Conservation (phyloP, 2,113 vertebrate species). For the Neoarius graeffei region DNA sequence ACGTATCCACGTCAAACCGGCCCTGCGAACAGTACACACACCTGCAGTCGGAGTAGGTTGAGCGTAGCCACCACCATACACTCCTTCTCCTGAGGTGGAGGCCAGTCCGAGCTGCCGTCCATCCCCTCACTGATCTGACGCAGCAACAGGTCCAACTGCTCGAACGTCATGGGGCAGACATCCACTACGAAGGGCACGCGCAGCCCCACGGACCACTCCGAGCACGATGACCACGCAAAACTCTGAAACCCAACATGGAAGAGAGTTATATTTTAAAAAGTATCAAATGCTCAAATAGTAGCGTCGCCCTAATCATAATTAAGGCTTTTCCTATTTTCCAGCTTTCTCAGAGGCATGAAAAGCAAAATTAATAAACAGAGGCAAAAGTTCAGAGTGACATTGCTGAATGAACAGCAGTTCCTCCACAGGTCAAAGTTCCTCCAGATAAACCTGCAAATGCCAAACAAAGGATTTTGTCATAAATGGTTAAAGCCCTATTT, state of each 20-base stretch:
- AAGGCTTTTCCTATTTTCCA: not conserved
- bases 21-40: slow-evolving; percentile 50
- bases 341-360: not conserved
- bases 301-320: no score
- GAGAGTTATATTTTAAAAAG: not conserved
- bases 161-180: slow-evolving; percentile 92
- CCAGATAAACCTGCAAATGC: no score
- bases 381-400: no score
- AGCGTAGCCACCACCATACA: slow-evolving; percentile 94
- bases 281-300: not conserved
- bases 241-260: slow-evolving; percentile 60
- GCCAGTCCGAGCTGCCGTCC: slow-evolving; percentile 97
- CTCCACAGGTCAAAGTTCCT: no score
- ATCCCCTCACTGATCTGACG: slow-evolving; percentile 95
- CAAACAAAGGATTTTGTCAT: no score
- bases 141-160: slow-evolving; percentile 92
- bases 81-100: slow-evolving; percentile 94
- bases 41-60: slow-evolving; percentile 93
- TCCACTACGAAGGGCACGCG: slow-evolving; percentile 97
- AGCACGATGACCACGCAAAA: slow-evolving; percentile 97
- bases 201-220: slow-evolving; percentile 94
- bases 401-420: no score
- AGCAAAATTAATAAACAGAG: no score
- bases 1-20: not conserved
- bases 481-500: no score